Evolutionary conservation across 2,888 invertebrate genomes (phyloP).

Genomic region (Piscicola geometra): DNA sequence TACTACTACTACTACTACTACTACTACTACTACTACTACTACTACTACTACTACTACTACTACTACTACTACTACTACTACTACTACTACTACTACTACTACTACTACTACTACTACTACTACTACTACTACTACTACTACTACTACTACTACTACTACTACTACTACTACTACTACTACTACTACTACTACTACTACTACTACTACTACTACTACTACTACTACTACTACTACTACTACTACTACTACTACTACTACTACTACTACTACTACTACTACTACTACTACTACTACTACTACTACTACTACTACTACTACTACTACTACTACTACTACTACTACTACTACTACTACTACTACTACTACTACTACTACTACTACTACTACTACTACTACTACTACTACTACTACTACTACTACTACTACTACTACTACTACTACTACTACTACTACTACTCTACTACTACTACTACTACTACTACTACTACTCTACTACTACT

Average conservation of each 20-base stretch:
- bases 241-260: constrained; percentile 15
- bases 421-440: constrained; percentile 32
- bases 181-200: constrained; percentile 28
- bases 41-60: constrained; percentile 36
- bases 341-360: constrained; percentile 36
- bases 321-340: constrained; percentile 17
- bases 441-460: neutral
- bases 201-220: constrained; percentile 16
- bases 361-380: constrained; percentile 40
- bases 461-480: too few relatives aligned
- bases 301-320: constrained; percentile 14
- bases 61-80: constrained; percentile 26
- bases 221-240: constrained; percentile 15
- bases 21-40: constrained; percentile 39
- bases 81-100: constrained; percentile 5
- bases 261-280: constrained; percentile 30
- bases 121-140: constrained; percentile 17
- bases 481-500: too few relatives aligned
- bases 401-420: constrained; percentile 30
- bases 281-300: constrained; percentile 32
- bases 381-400: constrained; percentile 16
- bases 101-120: constrained; percentile 14
- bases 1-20: constrained; percentile 42
- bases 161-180: constrained; percentile 14
- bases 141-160: constrained; percentile 22